Percentiles rank a stretch among this genome's conserved stretches.
Evolutionary conservation across 1,140 invertebrate genomes (phyloP).

Genomic region (Zaprionus inermis): DNA sequence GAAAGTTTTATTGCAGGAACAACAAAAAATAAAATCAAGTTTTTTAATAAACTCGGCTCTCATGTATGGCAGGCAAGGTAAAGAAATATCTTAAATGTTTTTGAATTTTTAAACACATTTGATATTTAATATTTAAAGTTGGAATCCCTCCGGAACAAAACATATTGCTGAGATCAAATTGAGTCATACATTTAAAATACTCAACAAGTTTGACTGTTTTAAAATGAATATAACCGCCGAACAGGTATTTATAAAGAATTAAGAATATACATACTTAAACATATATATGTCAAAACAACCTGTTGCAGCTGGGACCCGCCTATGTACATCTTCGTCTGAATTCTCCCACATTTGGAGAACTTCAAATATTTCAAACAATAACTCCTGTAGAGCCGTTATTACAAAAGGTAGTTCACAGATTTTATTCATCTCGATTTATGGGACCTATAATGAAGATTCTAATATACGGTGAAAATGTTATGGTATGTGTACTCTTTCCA

Average conservation of each 20-base stretch:
- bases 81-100: not conserved
- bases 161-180: conserved; percentile 66
- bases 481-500: conserved; percentile 85
- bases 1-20: conserved; percentile 87
- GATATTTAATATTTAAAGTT: conserved; percentile 38
- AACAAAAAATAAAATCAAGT: conserved; percentile 65
- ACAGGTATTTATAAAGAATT: conserved; percentile 54
- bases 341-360: conserved; percentile 86
- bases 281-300: not conserved
- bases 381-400: conserved; percentile 92
- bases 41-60: conserved; percentile 29
- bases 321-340: conserved; percentile 90
- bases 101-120: too few species aligned
- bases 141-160: conserved; percentile 46
- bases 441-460: conserved; percentile 88
- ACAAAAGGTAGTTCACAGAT: conserved; percentile 91
- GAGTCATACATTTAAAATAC: conserved; percentile 59
- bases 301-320: conserved; percentile 90
- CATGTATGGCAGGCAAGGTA: conserved; percentile 78
- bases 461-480: conserved; percentile 89
- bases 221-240: conserved; percentile 59
- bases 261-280: not conserved
- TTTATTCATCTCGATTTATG: conserved; percentile 87
- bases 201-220: conserved; percentile 56
- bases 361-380: conserved; percentile 91